A percentile compares a stretch with the other conserved stretches of the same genome.
phyloP scores from a whole-genome alignment of 1,140 invertebrate genomes.

The Trichomalopsis sarcophagae region DNA sequence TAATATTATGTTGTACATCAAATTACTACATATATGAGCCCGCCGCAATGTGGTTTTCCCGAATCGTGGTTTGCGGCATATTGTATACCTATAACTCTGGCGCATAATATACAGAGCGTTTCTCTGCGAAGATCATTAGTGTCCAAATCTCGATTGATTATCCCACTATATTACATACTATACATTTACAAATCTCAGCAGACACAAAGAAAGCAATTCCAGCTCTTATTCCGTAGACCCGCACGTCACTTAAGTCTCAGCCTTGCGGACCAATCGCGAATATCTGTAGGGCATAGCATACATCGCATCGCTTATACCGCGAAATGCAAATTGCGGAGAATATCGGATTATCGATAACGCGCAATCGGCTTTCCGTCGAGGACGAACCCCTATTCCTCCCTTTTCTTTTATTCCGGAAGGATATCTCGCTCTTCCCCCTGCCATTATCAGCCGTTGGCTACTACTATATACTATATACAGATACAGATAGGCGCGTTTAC shows the following conservation, averaged over 20 bases:
- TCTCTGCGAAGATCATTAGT: neutral
- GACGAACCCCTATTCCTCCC: too few species aligned
- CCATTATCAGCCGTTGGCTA: neutral
- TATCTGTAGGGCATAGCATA: too few species aligned
- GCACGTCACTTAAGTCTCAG: too few species aligned
- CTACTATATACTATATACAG: neutral
- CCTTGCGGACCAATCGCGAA: too few species aligned
- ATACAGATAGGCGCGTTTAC: neutral
- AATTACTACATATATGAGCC: constrained; percentile 41
- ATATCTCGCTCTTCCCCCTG: neutral
- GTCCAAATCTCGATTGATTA: too few species aligned
- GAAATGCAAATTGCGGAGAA: neutral
- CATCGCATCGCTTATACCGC: too few species aligned
- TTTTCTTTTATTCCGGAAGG: neutral
- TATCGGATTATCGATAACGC: neutral
- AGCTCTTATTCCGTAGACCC: too few species aligned
- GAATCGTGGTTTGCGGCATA: constrained; percentile 58
- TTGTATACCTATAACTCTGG: neutral
- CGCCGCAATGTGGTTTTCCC: constrained; percentile 64
- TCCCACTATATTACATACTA: too few species aligned
- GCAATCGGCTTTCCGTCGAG: neutral
- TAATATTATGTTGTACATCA: neutral
- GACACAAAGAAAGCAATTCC: too few species aligned
- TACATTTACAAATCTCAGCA: too few species aligned
- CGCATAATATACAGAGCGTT: neutral